Evolutionary conservation across 2,888 invertebrate species (phyloP).

Genomic region (Sclerodermus sp.): DNA sequence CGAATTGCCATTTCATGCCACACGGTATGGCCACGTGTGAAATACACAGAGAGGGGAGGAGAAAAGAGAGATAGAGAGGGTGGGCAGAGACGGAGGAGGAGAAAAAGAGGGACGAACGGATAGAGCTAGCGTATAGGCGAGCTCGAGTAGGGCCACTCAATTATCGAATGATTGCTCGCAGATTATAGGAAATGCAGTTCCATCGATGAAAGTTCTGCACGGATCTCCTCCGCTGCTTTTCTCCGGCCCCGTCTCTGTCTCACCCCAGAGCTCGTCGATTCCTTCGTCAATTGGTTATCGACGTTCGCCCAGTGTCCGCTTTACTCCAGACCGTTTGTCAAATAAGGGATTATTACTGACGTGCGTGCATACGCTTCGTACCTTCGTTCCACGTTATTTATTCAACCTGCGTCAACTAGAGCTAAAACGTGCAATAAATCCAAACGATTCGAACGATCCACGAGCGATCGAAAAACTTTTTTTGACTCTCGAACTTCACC

Average conservation of each 20-base stretch:
- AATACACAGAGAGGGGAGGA: constrained; percentile 12
- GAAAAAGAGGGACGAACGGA: constrained; percentile 10
- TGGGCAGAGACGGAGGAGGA: constrained; percentile 13
- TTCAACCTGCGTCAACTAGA: too few species aligned
- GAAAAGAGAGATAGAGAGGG: constrained; percentile 10
- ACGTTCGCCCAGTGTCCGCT: constrained; percentile 27
- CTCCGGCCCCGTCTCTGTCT: not conserved
- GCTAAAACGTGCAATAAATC: too few species aligned
- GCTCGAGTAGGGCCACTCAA: constrained; percentile 21
- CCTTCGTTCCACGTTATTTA: too few species aligned
- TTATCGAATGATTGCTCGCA: constrained; percentile 46
- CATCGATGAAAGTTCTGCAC: constrained; percentile 24
- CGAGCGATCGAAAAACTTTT: too few species aligned
- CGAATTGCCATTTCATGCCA: not conserved
- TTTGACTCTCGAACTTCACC: too few species aligned
- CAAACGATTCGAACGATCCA: too few species aligned
- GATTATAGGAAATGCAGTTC: constrained; percentile 49
- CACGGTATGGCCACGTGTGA: not conserved
- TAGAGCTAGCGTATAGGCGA: constrained; percentile 4
- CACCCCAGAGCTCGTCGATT: constrained; percentile 17
- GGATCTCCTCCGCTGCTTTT: not conserved
- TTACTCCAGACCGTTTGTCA: constrained; percentile 4
- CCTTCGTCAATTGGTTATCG: constrained; percentile 42
- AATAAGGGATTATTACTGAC: not conserved
- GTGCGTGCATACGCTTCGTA: too few species aligned